phyloP scores from a whole-genome alignment of 1,140 invertebrate species.

The Rhyzopertha dominica region DNA sequence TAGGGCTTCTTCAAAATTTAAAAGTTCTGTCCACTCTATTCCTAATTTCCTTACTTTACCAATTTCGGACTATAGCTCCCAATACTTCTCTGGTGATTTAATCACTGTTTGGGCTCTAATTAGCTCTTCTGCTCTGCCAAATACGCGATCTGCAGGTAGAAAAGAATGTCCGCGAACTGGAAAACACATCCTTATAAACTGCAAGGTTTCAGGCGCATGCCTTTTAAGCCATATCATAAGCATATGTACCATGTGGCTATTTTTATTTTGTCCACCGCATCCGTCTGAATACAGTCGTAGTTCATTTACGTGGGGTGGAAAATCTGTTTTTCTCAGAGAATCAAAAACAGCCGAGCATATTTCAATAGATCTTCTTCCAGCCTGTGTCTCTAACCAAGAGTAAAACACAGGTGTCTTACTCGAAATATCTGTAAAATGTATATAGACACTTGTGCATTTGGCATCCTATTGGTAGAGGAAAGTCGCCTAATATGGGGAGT shows the following conservation, averaged over 20 bases:
- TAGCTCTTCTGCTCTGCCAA: conserved; percentile 29
- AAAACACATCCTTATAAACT: conserved; percentile 20
- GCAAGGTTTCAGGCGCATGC: conserved; percentile 12
- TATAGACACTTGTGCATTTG: too few relatives aligned
- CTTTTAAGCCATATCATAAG: conserved; percentile 20
- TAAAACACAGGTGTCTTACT: conserved; percentile 2
- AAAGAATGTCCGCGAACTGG: conserved; percentile 28
- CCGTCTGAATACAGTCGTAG: too few relatives aligned
- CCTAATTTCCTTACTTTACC: conserved; percentile 10
- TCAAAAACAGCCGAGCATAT: background rate
- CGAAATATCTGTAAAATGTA: too few relatives aligned
- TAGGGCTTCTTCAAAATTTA: conserved; percentile 3
- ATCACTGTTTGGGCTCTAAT: conserved; percentile 12
- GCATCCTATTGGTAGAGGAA: too few relatives aligned
- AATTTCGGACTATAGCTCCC: conserved; percentile 4
- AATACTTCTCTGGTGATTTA: conserved; percentile 5
- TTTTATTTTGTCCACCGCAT: conserved; percentile 24
- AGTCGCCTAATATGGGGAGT: too few relatives aligned
- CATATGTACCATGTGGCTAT: conserved; percentile 22
- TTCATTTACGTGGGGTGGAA: too few relatives aligned
- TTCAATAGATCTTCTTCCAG: too few relatives aligned
- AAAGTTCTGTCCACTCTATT: conserved; percentile 5
- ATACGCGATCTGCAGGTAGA: conserved; percentile 32
- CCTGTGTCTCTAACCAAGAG: background rate
- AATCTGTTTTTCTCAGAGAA: too few relatives aligned